Base-by-base conservation (phyloP, 2,888 invertebrate species). In the Thereva unica region DNA sequence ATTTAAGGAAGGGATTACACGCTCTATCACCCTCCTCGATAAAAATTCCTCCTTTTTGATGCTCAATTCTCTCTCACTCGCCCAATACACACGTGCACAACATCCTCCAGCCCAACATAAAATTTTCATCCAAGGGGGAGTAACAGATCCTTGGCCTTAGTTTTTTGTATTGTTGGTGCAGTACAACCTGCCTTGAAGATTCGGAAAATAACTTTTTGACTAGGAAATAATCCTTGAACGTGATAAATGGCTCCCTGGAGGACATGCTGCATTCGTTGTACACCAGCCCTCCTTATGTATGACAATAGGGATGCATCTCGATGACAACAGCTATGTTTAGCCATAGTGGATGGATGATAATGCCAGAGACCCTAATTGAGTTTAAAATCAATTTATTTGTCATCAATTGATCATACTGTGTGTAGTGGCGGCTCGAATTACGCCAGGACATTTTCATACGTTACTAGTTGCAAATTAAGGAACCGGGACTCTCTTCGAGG, bases 231-330 rank as follows among this genome's bases (percentile, higher is more conserved):
- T 68, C 68, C 68, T 54, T 49, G 54, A 72, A 75, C 75, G 77
- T 79, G 79, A 79, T 79, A 78, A 79, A 79, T 79, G 76, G 75
- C 75, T 75, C 79, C 78, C 78, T 71, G 71, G 79, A 76, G 79
- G 76, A 74, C 3, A 7, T 23, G 7, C 5, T 23, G 10, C 8
- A 23, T 12, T 8, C 23, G 5, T 10, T 9, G 10, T 9, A 50
- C 35, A 12, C n/a, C 8, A 4, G 23, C 12, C 23, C 44, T 9
- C 23, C 34, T 8, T 10, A 34, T 7, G 12, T 10, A 49, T 35
- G 40, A 38, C 12, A 54, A 38, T 53, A 40, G 9, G 37, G 41
- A 34, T 41, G 49, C 49, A 49, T 10, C 12, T 41, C 37, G 55
- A 23, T 41, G 55, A 41, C 41, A 41, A 41, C 55, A 9, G 5